phyloP scores from a whole-genome alignment of 2,888 invertebrate genomes.

The Epiblema foenella region DNA sequence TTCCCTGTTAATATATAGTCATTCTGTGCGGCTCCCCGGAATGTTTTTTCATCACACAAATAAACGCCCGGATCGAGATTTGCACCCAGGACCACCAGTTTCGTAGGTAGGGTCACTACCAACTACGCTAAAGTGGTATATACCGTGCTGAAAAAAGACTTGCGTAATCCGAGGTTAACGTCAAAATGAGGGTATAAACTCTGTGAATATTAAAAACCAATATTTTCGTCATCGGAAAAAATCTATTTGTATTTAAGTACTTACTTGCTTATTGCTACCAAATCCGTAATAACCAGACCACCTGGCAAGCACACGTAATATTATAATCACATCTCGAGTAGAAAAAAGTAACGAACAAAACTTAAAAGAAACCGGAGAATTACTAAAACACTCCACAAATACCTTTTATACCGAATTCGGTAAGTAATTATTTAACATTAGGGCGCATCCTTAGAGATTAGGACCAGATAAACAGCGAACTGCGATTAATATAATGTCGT shows the following conservation, averaged over 20 bases:
- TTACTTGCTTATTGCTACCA: neutral
- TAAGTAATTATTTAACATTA: constrained; percentile 51
- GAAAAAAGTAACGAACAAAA: constrained; percentile 27
- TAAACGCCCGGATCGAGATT: too few relatives aligned
- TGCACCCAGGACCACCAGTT: too few relatives aligned
- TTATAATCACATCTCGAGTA: constrained; percentile 18
- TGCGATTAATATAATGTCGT: constrained; percentile 58
- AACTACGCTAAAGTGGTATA: too few relatives aligned
- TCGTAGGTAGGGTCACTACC: too few relatives aligned
- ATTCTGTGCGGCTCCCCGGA: too few relatives aligned
- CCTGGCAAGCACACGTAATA: constrained; percentile 12
- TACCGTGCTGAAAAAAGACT: too few relatives aligned
- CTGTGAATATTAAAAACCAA: neutral
- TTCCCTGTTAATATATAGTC: neutral
- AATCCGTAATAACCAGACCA: constrained; percentile 17
- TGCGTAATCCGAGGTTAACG: too few relatives aligned
- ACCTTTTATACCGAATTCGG: constrained; percentile 45
- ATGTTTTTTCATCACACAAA: too few relatives aligned
- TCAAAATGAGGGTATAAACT: too few relatives aligned
- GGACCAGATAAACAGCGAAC: constrained; percentile 51
- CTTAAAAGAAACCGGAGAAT: constrained; percentile 7
- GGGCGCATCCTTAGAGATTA: constrained; percentile 52
- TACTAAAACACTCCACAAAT: constrained; percentile 44
- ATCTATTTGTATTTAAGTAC: neutral
- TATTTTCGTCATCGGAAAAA: neutral